Percentiles rank a stretch among this genome's conserved stretches.
Evolutionary conservation across 2,888 invertebrate species (phyloP).

Genomic region (Diloba caeruleocephala): DNA sequence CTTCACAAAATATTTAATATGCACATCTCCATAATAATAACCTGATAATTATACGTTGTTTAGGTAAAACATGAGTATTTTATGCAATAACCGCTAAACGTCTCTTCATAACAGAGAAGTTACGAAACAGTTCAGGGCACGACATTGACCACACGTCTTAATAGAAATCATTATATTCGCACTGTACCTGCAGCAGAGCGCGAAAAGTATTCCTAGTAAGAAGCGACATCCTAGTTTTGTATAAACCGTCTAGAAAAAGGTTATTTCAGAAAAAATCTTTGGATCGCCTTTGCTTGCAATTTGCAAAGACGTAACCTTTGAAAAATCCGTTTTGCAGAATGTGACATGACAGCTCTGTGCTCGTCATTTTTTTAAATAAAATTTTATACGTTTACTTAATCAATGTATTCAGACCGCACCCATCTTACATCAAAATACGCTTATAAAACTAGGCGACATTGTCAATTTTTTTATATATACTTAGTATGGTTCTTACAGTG

Average conservation of each 20-base stretch:
- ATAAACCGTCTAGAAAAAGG: constrained; percentile 62
- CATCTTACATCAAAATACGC: too few species aligned
- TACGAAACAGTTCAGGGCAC: constrained; percentile 76
- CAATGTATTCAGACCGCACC: too few species aligned
- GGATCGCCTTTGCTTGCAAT: constrained; percentile 62
- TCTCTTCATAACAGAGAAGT: constrained; percentile 56
- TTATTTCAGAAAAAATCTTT: constrained; percentile 75
- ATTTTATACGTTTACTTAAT: too few species aligned
- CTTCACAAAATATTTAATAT: constrained; percentile 17
- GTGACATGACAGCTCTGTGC: constrained; percentile 49
- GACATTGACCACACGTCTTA: constrained; percentile 14
- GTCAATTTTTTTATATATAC: too few species aligned
- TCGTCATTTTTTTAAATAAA: neutral
- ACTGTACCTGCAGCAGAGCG: constrained; percentile 78
- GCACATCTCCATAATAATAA: constrained; percentile 4
- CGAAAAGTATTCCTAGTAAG: constrained; percentile 81
- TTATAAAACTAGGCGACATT: too few species aligned
- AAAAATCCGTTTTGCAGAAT: constrained; percentile 55
- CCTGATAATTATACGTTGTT: constrained; percentile 6
- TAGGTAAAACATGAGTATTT: constrained; percentile 10
- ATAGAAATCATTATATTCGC: constrained; percentile 6
- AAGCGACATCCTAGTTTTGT: constrained; percentile 72
- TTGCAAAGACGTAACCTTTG: constrained; percentile 71
- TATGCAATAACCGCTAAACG: constrained; percentile 18
- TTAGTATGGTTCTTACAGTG: too few species aligned